phyloP scores from a whole-genome alignment of 2,888 invertebrate genomes.

The Epinotia nisella region DNA sequence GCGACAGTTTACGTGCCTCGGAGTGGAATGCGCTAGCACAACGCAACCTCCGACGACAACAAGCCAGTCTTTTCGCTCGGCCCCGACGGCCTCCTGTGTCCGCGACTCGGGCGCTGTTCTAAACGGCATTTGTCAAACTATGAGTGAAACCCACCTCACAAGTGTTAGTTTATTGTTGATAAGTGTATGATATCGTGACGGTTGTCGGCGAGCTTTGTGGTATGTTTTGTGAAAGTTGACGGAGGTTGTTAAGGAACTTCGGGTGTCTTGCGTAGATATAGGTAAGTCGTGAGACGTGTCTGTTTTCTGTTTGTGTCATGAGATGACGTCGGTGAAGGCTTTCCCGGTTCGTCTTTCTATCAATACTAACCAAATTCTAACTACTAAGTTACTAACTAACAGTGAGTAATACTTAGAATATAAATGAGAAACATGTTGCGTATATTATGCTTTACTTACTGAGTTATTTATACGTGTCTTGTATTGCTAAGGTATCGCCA shows the following conservation, averaged over 20 bases:
- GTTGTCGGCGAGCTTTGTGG: constrained; percentile 74
- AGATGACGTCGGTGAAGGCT: constrained; percentile 47
- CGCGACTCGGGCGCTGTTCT: constrained; percentile 51
- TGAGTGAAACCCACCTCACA: constrained; percentile 74
- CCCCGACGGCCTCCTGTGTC: constrained; percentile 65
- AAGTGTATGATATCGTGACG: constrained; percentile 73
- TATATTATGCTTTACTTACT: constrained; percentile 10
- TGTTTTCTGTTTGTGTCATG: constrained; percentile 44
- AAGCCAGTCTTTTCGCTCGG: constrained; percentile 75
- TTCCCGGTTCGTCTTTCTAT: constrained; percentile 33
- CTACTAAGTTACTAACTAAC: background rate
- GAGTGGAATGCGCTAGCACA: constrained; percentile 80
- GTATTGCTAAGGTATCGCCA: constrained; percentile 6
- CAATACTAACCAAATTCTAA: background rate
- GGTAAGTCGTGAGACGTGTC: constrained; percentile 49
- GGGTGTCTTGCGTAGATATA: constrained; percentile 65
- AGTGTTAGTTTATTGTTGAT: constrained; percentile 69
- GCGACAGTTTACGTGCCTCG: constrained; percentile 65
- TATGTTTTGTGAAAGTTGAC: constrained; percentile 80
- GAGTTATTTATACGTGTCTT: constrained; percentile 11
- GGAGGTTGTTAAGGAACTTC: constrained; percentile 71
- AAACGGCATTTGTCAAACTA: constrained; percentile 66
- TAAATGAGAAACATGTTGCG: background rate
- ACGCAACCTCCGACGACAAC: constrained; percentile 61
- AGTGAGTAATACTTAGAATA: too few relatives aligned